These are phyloP conservation scores for Lichenostomus cassidix DNA, from an alignment of 2,113 vertebrate genomes.

Conservation along the genomic window DNA sequence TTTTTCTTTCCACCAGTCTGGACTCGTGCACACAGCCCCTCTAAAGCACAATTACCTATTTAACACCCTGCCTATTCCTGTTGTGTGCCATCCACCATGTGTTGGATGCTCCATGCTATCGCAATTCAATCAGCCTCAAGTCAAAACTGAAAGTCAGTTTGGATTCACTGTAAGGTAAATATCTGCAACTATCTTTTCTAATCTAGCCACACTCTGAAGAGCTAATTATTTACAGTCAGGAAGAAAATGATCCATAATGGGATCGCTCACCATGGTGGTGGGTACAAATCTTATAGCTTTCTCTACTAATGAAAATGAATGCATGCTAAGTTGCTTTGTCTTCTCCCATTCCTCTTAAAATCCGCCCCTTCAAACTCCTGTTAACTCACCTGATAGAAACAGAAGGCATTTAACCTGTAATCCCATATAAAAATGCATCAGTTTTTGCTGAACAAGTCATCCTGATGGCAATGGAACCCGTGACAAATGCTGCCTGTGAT, in stretches of 20 bases:
- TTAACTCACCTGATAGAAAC: neutral
- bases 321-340: neutral
- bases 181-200: neutral
- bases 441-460: neutral
- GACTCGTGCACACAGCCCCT: neutral
- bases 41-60: neutral
- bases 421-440: neutral
- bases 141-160: neutral
- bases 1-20: neutral
- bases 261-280: neutral
- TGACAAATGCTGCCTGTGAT: neutral
- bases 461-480: neutral
- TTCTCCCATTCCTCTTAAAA: neutral
- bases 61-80: neutral
- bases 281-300: neutral
- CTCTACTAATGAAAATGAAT: neutral
- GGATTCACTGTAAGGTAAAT: neutral
- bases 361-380: neutral
- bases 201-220: neutral
- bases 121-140: neutral
- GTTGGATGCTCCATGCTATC: neutral
- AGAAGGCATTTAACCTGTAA: neutral
- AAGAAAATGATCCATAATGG: neutral
- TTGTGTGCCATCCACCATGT: fast-evolving
- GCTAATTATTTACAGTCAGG: neutral